A percentile compares a stretch with the other conserved stretches of the same genome.
phyloP scores from a whole-genome alignment of 1,140 invertebrate species.

The Macrocentrus cingulum region DNA sequence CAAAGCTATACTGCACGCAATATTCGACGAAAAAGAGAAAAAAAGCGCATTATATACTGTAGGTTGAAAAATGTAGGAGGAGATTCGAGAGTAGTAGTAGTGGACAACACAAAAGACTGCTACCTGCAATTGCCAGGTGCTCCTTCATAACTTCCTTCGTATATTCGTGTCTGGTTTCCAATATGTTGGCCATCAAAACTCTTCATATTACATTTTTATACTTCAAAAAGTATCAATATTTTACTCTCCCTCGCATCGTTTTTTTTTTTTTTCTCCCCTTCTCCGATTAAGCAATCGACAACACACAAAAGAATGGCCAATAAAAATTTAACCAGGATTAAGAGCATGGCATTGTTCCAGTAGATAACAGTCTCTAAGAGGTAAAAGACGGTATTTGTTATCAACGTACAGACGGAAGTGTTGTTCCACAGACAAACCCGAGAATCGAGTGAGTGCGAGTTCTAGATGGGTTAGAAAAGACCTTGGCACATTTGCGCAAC shows the following conservation, averaged over 20 bases:
- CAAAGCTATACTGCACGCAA: too few species aligned
- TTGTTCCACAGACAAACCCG: neutral
- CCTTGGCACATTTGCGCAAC: conserved; percentile 10
- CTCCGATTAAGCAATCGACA: too few species aligned
- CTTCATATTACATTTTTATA: neutral
- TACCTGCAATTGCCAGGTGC: conserved; percentile 23
- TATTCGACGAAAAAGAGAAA: neutral
- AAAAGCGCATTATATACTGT: neutral
- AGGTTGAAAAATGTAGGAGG: neutral
- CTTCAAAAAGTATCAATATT: neutral
- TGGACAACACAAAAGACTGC: conserved; percentile 15
- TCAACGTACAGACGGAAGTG: too few species aligned
- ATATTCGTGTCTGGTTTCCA: neutral
- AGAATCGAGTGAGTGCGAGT: neutral
- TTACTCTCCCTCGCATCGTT: too few species aligned
- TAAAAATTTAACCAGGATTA: too few species aligned
- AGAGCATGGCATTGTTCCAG: too few species aligned
- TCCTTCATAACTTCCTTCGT: neutral
- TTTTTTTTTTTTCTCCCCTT: too few species aligned
- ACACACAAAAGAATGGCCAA: too few species aligned
- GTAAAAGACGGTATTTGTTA: too few species aligned
- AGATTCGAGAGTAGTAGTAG: neutral
- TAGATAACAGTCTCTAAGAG: too few species aligned
- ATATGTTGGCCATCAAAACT: neutral
- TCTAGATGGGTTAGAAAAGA: neutral